These are phyloP conservation scores for Palythoa grandis DNA, from an alignment of 92 coral and sea anemone genomes.

Conservation along the genomic window DNA sequence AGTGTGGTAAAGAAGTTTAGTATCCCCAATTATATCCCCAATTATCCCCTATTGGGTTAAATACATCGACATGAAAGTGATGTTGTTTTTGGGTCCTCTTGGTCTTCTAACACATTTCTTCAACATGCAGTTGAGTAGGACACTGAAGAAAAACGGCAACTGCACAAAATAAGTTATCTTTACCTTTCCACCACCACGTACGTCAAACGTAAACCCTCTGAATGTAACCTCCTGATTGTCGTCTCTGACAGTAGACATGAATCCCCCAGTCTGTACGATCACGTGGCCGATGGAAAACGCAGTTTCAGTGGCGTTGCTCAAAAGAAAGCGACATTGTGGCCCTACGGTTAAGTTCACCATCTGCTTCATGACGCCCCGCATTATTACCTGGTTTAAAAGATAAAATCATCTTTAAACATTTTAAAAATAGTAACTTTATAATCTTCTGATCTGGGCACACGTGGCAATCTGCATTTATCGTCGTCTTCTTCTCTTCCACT, in stretches of 20 bases:
- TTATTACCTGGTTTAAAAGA: conserved; percentile 14
- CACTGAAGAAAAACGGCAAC: not conserved
- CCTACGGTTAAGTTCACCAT: conserved; percentile 65
- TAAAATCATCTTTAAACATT: not conserved
- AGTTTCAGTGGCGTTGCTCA: conserved; percentile 54
- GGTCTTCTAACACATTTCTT: no score
- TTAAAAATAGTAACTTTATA: no score
- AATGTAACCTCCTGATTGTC: conserved; percentile 41
- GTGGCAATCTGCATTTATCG: no score
- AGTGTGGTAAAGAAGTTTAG: no score
- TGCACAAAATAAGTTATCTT: not conserved
- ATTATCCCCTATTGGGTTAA: no score
- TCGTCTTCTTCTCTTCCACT: no score
- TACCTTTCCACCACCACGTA: conserved; percentile 75
- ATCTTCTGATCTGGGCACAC: no score
- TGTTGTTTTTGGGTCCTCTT: no score
- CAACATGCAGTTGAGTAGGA: no score
- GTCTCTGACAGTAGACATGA: conserved; percentile 55
- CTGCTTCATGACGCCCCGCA: conserved; percentile 63
- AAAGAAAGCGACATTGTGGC: conserved; percentile 60
- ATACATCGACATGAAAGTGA: no score
- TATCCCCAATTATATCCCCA: no score
- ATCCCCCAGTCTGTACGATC: conserved; percentile 65
- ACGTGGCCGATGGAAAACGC: conserved; percentile 37
- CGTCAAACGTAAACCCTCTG: conserved; percentile 57